Percentiles rank a stretch among this genome's conserved stretches.
Evolutionary conservation across 2,888 invertebrate species (phyloP).

Genomic region (Chymomyza amoena): DNA sequence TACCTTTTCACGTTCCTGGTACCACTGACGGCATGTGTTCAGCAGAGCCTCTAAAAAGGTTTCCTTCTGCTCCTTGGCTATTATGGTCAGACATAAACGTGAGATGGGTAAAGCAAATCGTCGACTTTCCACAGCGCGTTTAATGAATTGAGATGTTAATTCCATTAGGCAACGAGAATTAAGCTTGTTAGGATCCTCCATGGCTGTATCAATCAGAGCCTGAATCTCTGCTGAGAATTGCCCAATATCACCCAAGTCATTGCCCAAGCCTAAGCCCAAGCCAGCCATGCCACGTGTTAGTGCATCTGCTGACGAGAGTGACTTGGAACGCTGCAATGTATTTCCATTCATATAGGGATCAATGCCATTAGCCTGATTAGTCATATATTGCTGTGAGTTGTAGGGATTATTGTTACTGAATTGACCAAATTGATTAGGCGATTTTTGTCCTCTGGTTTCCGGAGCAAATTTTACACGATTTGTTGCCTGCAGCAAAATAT

Average conservation of each 20-base stretch:
- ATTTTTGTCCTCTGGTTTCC: constrained; percentile 74
- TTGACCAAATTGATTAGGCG: constrained; percentile 55
- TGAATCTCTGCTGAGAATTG: constrained; percentile 87
- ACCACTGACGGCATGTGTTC: constrained; percentile 94
- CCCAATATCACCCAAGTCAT: constrained; percentile 87
- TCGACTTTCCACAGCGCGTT: constrained; percentile 87
- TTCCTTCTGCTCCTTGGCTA: constrained; percentile 91
- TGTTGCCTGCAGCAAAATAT: constrained; percentile 43
- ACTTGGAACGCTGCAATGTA: constrained; percentile 88
- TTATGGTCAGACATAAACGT: constrained; percentile 90
- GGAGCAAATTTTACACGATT: constrained; percentile 79
- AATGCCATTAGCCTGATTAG: constrained; percentile 41
- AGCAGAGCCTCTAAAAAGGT: constrained; percentile 93
- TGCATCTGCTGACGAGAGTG: constrained; percentile 88
- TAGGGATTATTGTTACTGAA: constrained; percentile 45
- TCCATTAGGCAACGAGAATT: constrained; percentile 89
- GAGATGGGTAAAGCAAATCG: constrained; percentile 90
- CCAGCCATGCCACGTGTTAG: constrained; percentile 84
- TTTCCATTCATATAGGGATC: constrained; percentile 71
- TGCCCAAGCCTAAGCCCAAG: constrained; percentile 82
- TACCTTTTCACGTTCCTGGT: constrained; percentile 88
- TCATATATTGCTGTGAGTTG: constrained; percentile 56
- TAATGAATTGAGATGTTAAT: constrained; percentile 88
- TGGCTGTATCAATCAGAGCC: constrained; percentile 86
- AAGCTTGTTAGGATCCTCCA: constrained; percentile 90